Base-by-base conservation (phyloP, 2,888 invertebrate species). In the Callyntrura sp. region DNA sequence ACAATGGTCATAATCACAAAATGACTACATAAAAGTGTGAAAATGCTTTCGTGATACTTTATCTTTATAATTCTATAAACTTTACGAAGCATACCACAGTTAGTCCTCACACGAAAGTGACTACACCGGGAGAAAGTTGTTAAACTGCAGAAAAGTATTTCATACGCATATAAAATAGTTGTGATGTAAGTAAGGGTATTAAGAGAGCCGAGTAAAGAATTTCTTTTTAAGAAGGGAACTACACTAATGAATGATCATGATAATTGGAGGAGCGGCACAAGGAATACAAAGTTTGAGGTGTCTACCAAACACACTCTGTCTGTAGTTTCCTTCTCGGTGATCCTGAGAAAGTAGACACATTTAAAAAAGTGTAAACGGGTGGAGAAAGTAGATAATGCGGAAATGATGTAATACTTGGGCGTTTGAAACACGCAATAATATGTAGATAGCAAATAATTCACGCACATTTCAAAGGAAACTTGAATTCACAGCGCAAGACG, bases 11-110 rank as follows among this genome's bases (percentile, higher is more conserved):
- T 73, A 73, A 73, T 73, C 45, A 70, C 48, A n/a, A 17, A 60
- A 70, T 70, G 43, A 11, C 48, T 0, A 23, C 14, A 48, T 23
- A 23, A 73, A 73, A 73, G 48, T 23, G 48, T 73, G 73, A 73
- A 35, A 48, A 73, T 73, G 73, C 48, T 73, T 48, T 73, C 45
- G 45, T 73, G 73, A 73, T 73, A 23, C 43, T 35, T 73, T 70
- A 23, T 73, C 73, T 48, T 48, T 65, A 20, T 45, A 25, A 35
- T 35, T 35, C 73, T 20, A 23, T 23, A 48, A 73, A 68, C 35
- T 73, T 28, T 73, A n/a, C 11, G 35, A 4, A 35, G 3, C 35
- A 35, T 6, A 60, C 9, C 17, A 68, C n/a, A n/a, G n/a, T n/a
- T n/a, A n/a, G n/a, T 28, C 68, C 48, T 73, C 48, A 45, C 20